A percentile compares a stretch with the other conserved stretches of the same genome.
Conservation (phyloP, 2,888 invertebrate species). For the Liopterus haemorrhoidalis region DNA sequence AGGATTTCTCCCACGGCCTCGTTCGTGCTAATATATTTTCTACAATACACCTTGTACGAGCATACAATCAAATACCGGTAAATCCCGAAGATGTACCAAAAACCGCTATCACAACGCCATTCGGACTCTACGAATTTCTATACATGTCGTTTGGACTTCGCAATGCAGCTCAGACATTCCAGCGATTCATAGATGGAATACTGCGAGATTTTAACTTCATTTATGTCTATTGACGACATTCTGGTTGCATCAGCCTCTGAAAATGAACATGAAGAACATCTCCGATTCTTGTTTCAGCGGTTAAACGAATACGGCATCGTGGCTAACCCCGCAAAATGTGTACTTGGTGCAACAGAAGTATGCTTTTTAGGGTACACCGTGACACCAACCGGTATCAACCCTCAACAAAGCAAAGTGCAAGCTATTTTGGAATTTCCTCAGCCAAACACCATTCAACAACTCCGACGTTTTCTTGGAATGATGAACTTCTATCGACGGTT, state of each 20-base stretch:
- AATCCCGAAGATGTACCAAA: too few species aligned
- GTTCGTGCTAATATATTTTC: too few species aligned
- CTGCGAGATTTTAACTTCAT: conserved; percentile 30
- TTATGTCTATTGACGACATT: conserved; percentile 35
- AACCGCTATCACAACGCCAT: too few species aligned
- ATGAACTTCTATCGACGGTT: conserved; percentile 24
- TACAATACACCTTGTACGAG: too few species aligned
- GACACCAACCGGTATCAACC: conserved; percentile 19
- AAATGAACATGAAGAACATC: conserved; percentile 27
- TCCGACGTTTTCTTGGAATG: conserved; percentile 22
- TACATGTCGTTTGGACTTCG: too few species aligned
- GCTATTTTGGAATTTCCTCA: conserved; percentile 9
- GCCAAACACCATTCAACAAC: conserved; percentile 13
- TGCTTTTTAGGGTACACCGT: conserved; percentile 18
- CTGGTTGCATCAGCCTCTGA: conserved; percentile 28
- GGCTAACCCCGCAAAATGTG: conserved; percentile 27
- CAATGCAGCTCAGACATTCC: conserved; percentile 39
- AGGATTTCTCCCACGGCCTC: too few species aligned
- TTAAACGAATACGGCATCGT: conserved; percentile 28
- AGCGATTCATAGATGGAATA: conserved; percentile 35
- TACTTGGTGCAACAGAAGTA: conserved; percentile 18
- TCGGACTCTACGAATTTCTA: too few species aligned
- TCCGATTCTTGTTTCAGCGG: conserved; percentile 28
- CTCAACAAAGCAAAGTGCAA: conserved; percentile 5
- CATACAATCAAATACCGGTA: too few species aligned